phyloP scores from a whole-genome alignment of 2,113 vertebrate species.

The Microcebus tavaratra region DNA sequence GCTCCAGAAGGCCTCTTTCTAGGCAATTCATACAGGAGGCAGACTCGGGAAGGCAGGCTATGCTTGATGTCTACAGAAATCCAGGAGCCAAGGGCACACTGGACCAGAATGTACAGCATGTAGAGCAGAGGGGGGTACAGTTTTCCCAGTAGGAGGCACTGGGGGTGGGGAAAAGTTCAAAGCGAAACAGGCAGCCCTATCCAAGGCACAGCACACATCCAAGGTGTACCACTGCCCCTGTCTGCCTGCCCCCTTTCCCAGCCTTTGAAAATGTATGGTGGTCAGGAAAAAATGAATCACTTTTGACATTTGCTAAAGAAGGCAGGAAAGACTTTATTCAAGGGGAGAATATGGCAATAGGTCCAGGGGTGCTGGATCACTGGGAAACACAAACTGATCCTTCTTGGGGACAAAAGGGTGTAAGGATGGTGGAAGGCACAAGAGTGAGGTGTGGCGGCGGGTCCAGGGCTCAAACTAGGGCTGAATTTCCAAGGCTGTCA shows the following conservation, averaged over 20 bases:
- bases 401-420: background rate
- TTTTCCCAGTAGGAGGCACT: slow-evolving; percentile 63
- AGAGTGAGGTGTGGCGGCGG: background rate
- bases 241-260: background rate
- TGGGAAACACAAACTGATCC: background rate
- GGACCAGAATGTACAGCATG: slow-evolving; percentile 26
- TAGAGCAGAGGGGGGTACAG: slow-evolving; percentile 75
- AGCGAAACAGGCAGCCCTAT: background rate
- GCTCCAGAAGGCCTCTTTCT: slow-evolving; percentile 71
- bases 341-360: background rate
- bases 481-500: background rate
- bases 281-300: background rate
- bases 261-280: background rate
- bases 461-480: background rate
- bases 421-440: background rate
- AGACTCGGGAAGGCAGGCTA: slow-evolving; percentile 71
- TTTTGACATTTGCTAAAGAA: background rate
- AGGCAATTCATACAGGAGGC: slow-evolving; percentile 81
- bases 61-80: slow-evolving; percentile 76
- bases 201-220: background rate
- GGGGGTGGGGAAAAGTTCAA: background rate
- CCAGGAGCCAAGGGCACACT: slow-evolving; percentile 57
- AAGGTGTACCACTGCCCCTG: too few species aligned
- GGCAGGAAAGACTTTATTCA: background rate
- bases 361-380: background rate